These are phyloP conservation scores for Phalera bucephala DNA, from an alignment of 2,888 invertebrate species.

Conservation along the genomic window DNA sequence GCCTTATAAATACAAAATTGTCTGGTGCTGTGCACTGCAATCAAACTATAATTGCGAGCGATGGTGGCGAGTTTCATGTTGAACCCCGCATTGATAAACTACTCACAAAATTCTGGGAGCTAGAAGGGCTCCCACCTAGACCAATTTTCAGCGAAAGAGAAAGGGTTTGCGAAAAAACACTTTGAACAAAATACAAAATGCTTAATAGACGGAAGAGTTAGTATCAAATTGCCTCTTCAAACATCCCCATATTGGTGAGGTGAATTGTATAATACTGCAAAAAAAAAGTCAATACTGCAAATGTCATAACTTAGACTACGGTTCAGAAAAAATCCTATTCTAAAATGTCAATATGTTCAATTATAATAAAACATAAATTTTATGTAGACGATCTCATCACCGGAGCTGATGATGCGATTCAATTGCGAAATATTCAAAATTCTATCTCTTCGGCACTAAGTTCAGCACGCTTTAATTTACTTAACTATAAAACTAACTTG, in stretches of 20 bases:
- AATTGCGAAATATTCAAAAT: too few species aligned
- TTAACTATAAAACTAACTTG: too few species aligned
- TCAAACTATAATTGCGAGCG: too few species aligned
- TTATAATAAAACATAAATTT: background rate
- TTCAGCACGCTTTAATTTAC: too few species aligned
- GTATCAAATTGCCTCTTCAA: slow-evolving; percentile 2
- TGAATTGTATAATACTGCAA: slow-evolving; percentile 3
- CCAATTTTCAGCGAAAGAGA: background rate
- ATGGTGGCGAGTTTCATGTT: background rate
- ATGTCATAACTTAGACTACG: background rate
- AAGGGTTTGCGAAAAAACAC: slow-evolving; percentile 3
- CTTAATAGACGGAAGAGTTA: background rate
- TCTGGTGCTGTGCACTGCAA: background rate
- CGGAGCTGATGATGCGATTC: too few species aligned
- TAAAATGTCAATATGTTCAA: background rate
- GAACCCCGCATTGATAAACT: background rate
- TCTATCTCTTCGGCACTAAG: too few species aligned
- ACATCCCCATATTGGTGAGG: background rate
- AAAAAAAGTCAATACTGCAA: background rate
- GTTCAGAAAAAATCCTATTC: background rate
- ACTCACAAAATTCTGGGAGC: background rate
- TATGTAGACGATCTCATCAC: too few species aligned
- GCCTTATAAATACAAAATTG: slow-evolving; percentile 4
- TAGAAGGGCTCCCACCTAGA: background rate
- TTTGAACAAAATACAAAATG: background rate